Percentiles rank a stretch among this genome's conserved stretches.
phyloP scores from a whole-genome alignment of 2,888 invertebrate species.

The Dugesia japonica region DNA sequence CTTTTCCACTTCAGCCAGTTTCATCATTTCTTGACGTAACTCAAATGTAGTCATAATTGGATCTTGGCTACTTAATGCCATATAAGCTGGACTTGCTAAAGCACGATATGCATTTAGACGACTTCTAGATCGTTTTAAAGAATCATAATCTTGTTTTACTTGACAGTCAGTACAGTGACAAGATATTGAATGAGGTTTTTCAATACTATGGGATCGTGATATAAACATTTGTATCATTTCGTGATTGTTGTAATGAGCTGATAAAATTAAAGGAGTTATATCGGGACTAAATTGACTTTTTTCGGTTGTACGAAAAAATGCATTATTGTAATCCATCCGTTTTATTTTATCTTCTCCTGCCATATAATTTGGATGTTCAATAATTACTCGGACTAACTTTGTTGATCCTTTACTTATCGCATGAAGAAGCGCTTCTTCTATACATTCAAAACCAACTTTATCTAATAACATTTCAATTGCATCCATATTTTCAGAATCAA shows the following conservation, averaged over 20 bases:
- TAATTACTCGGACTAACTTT: slow-evolving; percentile 53
- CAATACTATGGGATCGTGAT: slow-evolving; percentile 56
- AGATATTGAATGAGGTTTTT: slow-evolving; percentile 53
- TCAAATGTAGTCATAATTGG: slow-evolving; percentile 58
- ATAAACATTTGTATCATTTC: slow-evolving; percentile 58
- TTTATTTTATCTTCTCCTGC: slow-evolving; percentile 46
- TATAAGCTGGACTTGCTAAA: slow-evolving; percentile 57
- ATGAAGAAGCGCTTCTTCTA: slow-evolving; percentile 58
- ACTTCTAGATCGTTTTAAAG: slow-evolving; percentile 52
- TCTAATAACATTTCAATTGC: slow-evolving; percentile 57
- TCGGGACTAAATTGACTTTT: slow-evolving; percentile 55
- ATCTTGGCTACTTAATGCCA: slow-evolving; percentile 57
- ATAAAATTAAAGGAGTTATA: too few relatives aligned
- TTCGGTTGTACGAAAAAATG: too few relatives aligned
- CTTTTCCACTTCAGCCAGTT: too few relatives aligned
- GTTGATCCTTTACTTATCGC: slow-evolving; percentile 56
- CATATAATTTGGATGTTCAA: slow-evolving; percentile 50
- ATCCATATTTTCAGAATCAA: slow-evolving; percentile 54
- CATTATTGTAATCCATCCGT: slow-evolving; percentile 43
- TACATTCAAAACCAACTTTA: slow-evolving; percentile 53
- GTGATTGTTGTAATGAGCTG: too few relatives aligned
- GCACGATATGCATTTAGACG: slow-evolving; percentile 57
- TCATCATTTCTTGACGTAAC: too few relatives aligned
- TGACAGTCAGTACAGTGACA: slow-evolving; percentile 47
- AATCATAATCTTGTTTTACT: too few relatives aligned